Evolutionary conservation across 2,888 invertebrate genomes (phyloP).

Genomic region (Anodontia alba): DNA sequence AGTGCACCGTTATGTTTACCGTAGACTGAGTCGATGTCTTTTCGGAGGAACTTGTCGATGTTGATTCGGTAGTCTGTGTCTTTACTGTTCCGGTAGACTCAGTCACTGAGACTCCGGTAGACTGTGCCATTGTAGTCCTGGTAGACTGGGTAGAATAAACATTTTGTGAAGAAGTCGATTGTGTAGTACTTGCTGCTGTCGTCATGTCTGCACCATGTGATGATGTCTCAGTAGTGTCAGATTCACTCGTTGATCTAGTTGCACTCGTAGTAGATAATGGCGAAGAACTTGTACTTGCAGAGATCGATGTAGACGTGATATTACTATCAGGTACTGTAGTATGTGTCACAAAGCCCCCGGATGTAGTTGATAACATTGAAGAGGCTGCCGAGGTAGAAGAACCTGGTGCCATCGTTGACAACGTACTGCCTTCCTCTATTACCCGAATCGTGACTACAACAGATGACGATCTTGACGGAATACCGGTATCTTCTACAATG

Average conservation of each 20-base stretch:
- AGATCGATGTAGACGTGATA: not conserved
- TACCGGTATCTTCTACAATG: slow-evolving; percentile 29
- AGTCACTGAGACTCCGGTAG: not conserved
- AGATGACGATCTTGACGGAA: slow-evolving; percentile 26
- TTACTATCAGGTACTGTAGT: not conserved
- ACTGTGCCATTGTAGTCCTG: not conserved
- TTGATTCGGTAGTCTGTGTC: not conserved
- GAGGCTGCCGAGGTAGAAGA: not conserved
- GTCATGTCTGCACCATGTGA: not conserved
- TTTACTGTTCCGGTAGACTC: not conserved
- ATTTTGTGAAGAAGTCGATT: not conserved
- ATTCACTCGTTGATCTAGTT: not conserved
- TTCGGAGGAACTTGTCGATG: not conserved
- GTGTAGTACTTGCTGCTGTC: not conserved
- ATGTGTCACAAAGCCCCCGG: too few species aligned
- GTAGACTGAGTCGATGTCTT: not conserved
- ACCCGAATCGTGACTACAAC: not conserved
- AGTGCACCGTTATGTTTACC: not conserved
- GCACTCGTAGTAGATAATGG: not conserved
- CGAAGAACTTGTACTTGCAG: not conserved
- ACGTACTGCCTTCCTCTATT: not conserved
- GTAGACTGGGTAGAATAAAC: not conserved
- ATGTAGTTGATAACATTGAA: not conserved
- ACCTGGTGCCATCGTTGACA: not conserved
- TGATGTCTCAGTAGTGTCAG: not conserved